A percentile compares a stretch with the other conserved stretches of the same genome.
Evolutionary conservation across 2,888 invertebrate species (phyloP).

Genomic region (Eupithecia insigniata): DNA sequence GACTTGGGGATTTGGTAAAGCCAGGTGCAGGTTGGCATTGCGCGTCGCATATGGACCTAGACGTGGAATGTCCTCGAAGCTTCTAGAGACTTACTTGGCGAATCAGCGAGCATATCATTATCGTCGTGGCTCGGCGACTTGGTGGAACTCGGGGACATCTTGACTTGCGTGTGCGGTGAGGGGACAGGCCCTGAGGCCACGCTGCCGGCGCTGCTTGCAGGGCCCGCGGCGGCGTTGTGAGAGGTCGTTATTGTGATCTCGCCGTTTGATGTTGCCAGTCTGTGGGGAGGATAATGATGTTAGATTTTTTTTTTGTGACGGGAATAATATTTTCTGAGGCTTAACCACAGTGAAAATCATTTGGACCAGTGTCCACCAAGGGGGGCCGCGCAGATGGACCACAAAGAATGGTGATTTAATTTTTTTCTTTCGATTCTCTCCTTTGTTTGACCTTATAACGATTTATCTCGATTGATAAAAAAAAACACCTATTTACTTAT

Average conservation of each 20-base stretch:
- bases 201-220: constrained; percentile 79
- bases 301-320: no score
- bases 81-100: constrained; percentile 90
- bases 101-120: constrained; percentile 90
- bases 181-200: constrained; percentile 76
- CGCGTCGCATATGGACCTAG: constrained; percentile 43
- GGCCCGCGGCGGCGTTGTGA: constrained; percentile 79
- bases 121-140: constrained; percentile 87
- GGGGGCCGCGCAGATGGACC: no score
- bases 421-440: no score
- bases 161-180: constrained; percentile 83
- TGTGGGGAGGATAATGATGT: constrained; percentile 51
- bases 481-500: no score
- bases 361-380: no score
- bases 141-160: constrained; percentile 86
- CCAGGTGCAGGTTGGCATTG: constrained; percentile 86
- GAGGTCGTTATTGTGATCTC: constrained; percentile 93
- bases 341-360: no score
- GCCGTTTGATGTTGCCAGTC: constrained; percentile 90
- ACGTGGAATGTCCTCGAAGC: background rate
- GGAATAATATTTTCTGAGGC: no score
- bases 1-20: constrained; percentile 86
- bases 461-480: no score
- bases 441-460: no score
- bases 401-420: no score